Percentiles rank a stretch among this genome's conserved stretches.
Conservation (phyloP, 2,113 vertebrate genomes). For the Daphoenositta chrysoptera region DNA sequence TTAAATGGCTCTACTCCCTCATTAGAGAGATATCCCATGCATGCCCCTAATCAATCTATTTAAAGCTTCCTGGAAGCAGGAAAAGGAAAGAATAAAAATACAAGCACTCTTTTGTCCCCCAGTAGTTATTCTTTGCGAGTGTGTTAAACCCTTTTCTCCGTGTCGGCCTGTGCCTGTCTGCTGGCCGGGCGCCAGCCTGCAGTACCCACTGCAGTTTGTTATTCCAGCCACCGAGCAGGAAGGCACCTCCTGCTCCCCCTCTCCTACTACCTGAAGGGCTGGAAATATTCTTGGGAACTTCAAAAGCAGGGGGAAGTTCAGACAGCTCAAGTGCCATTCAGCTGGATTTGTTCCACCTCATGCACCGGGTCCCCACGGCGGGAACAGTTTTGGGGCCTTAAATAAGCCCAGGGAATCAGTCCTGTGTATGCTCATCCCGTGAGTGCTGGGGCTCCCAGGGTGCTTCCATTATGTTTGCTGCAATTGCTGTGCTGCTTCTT, state of each 20-base stretch:
- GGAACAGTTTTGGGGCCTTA: neutral
- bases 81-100: conserved; percentile 75
- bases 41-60: conserved; percentile 68
- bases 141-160: conserved; percentile 62
- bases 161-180: conserved; percentile 58
- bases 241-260: neutral
- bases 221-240: neutral
- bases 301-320: neutral
- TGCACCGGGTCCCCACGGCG: accelerated
- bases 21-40: conserved; percentile 70
- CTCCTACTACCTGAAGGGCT: neutral
- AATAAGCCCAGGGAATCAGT: accelerated
- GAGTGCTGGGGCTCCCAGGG: neutral
- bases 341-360: conserved; percentile 3
- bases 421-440: accelerated
- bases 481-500: neutral
- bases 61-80: conserved; percentile 72
- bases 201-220: conserved; percentile 63
- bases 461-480: neutral
- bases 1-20: conserved; percentile 58
- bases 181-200: conserved; percentile 41
- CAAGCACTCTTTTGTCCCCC: conserved; percentile 68
- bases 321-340: neutral
- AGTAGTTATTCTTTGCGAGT: conserved; percentile 67
- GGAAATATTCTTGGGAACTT: neutral